A percentile compares a stretch with the other conserved stretches of the same genome.
phyloP scores from a whole-genome alignment of 2,888 invertebrate genomes.

The Syrphus vitripennis region DNA sequence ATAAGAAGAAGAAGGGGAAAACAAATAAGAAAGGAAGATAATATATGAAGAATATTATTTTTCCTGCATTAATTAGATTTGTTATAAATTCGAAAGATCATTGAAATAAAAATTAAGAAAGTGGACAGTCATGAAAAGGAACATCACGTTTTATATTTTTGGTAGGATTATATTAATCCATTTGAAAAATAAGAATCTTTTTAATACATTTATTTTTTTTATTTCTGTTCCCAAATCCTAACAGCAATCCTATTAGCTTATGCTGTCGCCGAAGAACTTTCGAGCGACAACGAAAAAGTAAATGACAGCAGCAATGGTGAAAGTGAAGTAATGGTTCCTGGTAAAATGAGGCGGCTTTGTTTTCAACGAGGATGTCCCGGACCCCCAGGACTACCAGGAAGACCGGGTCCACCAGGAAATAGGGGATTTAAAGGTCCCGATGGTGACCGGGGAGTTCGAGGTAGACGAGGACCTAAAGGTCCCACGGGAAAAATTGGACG shows the following conservation, averaged over 20 bases:
- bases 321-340: background rate
- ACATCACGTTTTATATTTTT: no score
- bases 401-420: slow-evolving; percentile 70
- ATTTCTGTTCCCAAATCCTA: no score
- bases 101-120: no score
- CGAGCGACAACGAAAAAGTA: background rate
- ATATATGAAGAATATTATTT: no score
- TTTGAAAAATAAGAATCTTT: no score
- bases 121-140: no score
- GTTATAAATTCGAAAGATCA: no score
- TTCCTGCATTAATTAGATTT: no score
- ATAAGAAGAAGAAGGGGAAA: no score
- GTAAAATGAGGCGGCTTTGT: slow-evolving; percentile 10
- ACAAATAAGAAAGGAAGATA: no score
- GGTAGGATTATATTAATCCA: no score
- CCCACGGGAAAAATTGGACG: slow-evolving; percentile 71
- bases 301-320: background rate
- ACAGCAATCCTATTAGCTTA: slow-evolving; percentile 13
- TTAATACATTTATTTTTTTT: no score
- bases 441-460: slow-evolving; percentile 72
- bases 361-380: slow-evolving; percentile 73
- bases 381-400: slow-evolving; percentile 72
- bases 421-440: slow-evolving; percentile 72
- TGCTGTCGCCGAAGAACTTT: slow-evolving; percentile 8
- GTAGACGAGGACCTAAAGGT: slow-evolving; percentile 67